Evolutionary conservation across 2,888 invertebrate species (phyloP), one percentile per base, ranked within the genome.

Genomic region (Pasiphila rectangulata): DNA sequence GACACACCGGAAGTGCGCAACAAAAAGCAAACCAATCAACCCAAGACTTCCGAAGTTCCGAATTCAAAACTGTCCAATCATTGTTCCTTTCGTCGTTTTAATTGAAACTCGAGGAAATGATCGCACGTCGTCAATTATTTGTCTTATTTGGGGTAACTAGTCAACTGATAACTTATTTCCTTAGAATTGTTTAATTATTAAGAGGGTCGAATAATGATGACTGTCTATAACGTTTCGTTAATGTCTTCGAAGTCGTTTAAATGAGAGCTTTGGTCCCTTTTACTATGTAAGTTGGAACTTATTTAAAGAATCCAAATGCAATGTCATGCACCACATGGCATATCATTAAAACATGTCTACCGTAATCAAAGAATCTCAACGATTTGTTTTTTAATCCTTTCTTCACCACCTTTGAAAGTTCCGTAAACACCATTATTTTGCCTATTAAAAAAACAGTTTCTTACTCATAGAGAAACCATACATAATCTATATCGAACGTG

Each of bases 21-120:
- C 78, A 83, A 83, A 83, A 83, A 82, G 73, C 67, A 67, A 74
- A 74, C 79, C 71, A 84, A 84, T 84, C 84, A 80, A 83, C 75
- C 77, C 67, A 74, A 81, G 79, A 79, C 72, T 72, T 73, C 71
- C 67, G 66, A 74, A 79, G 72, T 72, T 73, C 71, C 67, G 66
- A 74, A 72, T 73, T 71, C 69, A 65, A 72, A 82, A 69, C 76
- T 75, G 79, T 68, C 74, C 65, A 73, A 69, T 83, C 80, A 83
- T 67, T 64, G 72, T 77, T 74, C 69, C 74, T 75, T 76, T 68
- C 69, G 67, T 65, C 67, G 65, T 57, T n/a, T 43, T 53, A 57
- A 59, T 57, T 57, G 56, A 54, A 53, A 52, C 43, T 53, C 46
- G 44, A 51, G 52, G 58, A 56, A 51, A 51, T 49, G 45, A 57